phyloP scores from a whole-genome alignment of 2,888 invertebrate species.

The Trilocha varians region DNA sequence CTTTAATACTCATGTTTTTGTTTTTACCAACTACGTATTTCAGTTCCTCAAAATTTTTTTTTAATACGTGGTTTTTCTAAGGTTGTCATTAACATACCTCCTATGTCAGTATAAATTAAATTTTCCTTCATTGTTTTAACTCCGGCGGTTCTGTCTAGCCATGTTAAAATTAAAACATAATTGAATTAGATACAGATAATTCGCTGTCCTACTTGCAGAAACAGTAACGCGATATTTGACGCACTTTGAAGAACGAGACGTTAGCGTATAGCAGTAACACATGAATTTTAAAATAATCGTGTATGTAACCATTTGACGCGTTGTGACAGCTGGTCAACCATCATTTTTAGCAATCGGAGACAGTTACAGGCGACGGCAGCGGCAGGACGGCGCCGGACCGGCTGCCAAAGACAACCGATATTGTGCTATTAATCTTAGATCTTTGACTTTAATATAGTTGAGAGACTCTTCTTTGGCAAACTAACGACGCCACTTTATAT shows the following conservation, averaged over 20 bases:
- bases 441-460: background rate
- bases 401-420: slow-evolving; percentile 26
- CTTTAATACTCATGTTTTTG: too few species aligned
- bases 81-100: too few species aligned
- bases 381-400: slow-evolving; percentile 14
- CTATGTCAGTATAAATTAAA: too few species aligned
- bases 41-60: too few species aligned
- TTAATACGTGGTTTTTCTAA: too few species aligned
- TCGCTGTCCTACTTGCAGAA: background rate
- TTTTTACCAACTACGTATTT: too few species aligned
- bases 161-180: too few species aligned
- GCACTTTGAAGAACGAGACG: background rate
- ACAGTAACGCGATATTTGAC: background rate
- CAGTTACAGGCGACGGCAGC: slow-evolving; percentile 14
- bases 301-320: slow-evolving; percentile 1
- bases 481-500: background rate
- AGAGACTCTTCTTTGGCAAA: background rate
- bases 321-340: slow-evolving; percentile 13
- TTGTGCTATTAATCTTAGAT: slow-evolving; percentile 24
- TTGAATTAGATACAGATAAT: too few species aligned
- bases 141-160: too few species aligned
- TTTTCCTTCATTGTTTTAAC: too few species aligned
- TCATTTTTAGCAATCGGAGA: slow-evolving; percentile 22
- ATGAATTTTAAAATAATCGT: background rate
- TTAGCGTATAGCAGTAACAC: background rate